Evolutionary conservation across 2,113 vertebrate genomes (phyloP).

Genomic region (Petrocephalus zakoni): DNA sequence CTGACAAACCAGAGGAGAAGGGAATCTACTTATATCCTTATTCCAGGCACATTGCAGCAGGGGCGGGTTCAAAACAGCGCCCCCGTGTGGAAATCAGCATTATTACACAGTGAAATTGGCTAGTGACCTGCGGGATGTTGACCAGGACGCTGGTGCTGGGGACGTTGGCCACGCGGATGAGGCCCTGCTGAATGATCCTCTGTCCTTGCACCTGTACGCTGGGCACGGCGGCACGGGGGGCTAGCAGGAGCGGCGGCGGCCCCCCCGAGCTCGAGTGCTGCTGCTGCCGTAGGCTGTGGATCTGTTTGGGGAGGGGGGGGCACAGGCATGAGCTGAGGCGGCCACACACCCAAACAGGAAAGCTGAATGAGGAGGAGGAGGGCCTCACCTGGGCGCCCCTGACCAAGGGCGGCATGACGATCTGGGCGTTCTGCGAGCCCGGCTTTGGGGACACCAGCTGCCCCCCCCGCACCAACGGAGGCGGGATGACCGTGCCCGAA

Average conservation of each 20-base stretch:
- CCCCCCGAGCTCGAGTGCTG: conserved; percentile 86
- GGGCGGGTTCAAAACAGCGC: background rate
- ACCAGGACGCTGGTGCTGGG: conserved; percentile 83
- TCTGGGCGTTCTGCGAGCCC: conserved; percentile 72
- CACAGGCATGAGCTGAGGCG: conserved; percentile 64
- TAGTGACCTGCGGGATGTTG: conserved; percentile 74
- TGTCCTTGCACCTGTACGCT: conserved; percentile 91
- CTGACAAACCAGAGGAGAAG: background rate
- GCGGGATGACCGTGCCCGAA: conserved; percentile 84
- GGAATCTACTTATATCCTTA: background rate
- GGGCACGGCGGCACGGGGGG: conserved; percentile 84
- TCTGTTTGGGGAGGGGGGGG: conserved; percentile 73
- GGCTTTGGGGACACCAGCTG: conserved; percentile 78
- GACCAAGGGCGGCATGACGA: conserved; percentile 89
- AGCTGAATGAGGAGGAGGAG: background rate
- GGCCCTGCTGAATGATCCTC: conserved; percentile 92
- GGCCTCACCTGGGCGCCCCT: conserved; percentile 83
- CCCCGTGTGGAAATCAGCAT: background rate
- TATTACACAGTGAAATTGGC: background rate
- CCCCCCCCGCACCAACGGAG: conserved; percentile 87
- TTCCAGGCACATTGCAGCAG: background rate
- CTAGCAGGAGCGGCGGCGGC: conserved; percentile 84
- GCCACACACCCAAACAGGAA: background rate
- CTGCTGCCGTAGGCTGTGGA: conserved; percentile 83
- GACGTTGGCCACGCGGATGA: conserved; percentile 90